Base-by-base conservation (phyloP, 2,888 invertebrate genomes). In the Carcina quercana region DNA sequence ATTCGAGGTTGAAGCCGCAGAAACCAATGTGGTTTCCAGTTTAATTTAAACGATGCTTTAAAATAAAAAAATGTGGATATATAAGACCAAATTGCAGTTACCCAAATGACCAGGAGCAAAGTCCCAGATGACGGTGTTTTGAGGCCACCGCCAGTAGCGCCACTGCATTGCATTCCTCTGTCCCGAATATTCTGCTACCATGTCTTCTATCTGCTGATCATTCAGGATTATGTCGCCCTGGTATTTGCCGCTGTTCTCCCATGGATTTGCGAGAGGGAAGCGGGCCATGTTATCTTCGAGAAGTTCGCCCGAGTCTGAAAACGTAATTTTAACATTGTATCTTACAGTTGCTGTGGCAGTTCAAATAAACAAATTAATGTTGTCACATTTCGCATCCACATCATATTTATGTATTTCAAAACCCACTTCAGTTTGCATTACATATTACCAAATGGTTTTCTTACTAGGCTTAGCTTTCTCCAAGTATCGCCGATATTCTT, bases 241-340 rank as follows among this genome's bases (percentile, higher is more conserved):
- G 52, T 42, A 67, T 40, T 62, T 67, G 39, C 70, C 70, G 38
- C 67, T 68, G 48, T 59, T 59, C 45, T 62, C 63, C 66, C 59
- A 59, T 1, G 36, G 42, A 11, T 41, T 58, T 11, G 38, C 47
- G 1, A 50, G 34, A 2, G 64, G 52, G 35, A 50, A 53, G 0
- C 31, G 29, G 3, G 34, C 34, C 43, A 53, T 53, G n/a, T 52
- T 51, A 3, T 51, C 42, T 8, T 54, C 39, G n/a, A n/a, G n/a
- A 5, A 65, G 35, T 11, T 48, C 34, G 7, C 53, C 60, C 38
- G 45, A 37, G 3, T 46, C 55, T 59, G 41, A 13, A 11, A 10
- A 7, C n/a, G n/a, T 3, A 22, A 22, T 21, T 11, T 25, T 5
- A 10, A n/a, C 10, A 19, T 20, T 13, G 13, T 8, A 15, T 24